These are phyloP conservation scores for Ochotona curzoniae DNA, from an alignment of 2,113 vertebrate species.

Conservation along the genomic window DNA sequence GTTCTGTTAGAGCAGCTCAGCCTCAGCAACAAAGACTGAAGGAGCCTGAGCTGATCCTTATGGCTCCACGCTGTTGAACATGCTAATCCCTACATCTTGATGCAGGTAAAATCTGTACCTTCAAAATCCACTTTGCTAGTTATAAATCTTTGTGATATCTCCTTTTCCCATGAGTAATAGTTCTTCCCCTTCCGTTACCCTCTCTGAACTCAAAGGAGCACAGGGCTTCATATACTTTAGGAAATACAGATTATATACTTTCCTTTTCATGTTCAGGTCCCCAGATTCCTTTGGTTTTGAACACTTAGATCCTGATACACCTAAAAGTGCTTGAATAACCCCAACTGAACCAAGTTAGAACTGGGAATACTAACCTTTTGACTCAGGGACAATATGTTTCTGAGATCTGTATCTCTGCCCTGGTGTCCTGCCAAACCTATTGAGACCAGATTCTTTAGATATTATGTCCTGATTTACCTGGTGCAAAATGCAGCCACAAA, in stretches of 20 bases:
- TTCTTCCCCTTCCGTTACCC: background rate
- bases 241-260: background rate
- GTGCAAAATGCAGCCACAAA: background rate
- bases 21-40: background rate
- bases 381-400: background rate
- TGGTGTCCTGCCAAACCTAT: background rate
- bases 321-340: background rate
- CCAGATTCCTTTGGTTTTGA: background rate
- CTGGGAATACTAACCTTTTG: background rate
- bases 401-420: background rate
- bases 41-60: background rate
- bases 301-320: background rate
- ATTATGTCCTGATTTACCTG: background rate
- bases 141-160: background rate
- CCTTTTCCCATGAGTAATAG: background rate
- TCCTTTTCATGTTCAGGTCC: background rate
- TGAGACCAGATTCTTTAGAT: background rate
- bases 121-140: background rate
- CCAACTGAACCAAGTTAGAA: background rate
- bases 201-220: background rate
- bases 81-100: background rate
- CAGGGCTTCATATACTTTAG: background rate
- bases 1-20: background rate
- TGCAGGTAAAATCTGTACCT: background rate
- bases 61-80: accelerated